phyloP scores from a whole-genome alignment of 2,113 vertebrate species.

The Centrocercus urophasianus region DNA sequence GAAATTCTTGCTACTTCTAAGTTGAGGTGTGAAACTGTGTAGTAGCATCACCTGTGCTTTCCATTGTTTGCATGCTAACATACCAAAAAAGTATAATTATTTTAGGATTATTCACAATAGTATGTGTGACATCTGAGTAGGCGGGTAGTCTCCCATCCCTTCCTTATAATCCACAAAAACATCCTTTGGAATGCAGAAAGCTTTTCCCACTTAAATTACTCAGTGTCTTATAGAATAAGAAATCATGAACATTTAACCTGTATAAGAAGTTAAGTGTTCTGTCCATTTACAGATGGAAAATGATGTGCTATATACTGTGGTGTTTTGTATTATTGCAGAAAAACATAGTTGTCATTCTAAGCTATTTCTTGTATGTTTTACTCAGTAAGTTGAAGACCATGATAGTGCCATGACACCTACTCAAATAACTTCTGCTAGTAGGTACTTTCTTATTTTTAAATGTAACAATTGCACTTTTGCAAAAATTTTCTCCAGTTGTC shows the following conservation, averaged over 20 bases:
- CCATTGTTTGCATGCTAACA: not conserved
- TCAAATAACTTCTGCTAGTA: not conserved
- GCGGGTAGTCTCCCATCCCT: not conserved
- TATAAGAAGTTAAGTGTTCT: not conserved
- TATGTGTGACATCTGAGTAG: not conserved
- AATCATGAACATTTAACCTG: not conserved
- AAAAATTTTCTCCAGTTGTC: not conserved
- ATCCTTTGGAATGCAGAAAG: not conserved
- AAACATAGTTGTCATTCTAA: not conserved
- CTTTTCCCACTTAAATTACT: not conserved
- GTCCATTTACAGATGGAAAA: not conserved
- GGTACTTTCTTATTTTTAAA: not conserved
- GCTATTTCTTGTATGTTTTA: not conserved
- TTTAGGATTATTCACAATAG: not conserved
- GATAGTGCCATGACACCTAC: not conserved
- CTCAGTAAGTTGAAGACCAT: not conserved
- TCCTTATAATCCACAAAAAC: not conserved
- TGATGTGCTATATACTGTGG: not conserved
- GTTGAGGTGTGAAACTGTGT: not conserved
- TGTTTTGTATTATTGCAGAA: not conserved
- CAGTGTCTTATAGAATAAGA: not conserved
- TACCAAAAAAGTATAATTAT: not conserved
- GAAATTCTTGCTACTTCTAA: not conserved
- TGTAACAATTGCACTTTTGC: not conserved
- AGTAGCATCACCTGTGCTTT: not conserved